Percentiles rank a stretch among this genome's conserved stretches.
These are phyloP conservation scores for Holcopasites calliopsidis DNA, from an alignment of 1,140 invertebrate species.

Conservation along the genomic window DNA sequence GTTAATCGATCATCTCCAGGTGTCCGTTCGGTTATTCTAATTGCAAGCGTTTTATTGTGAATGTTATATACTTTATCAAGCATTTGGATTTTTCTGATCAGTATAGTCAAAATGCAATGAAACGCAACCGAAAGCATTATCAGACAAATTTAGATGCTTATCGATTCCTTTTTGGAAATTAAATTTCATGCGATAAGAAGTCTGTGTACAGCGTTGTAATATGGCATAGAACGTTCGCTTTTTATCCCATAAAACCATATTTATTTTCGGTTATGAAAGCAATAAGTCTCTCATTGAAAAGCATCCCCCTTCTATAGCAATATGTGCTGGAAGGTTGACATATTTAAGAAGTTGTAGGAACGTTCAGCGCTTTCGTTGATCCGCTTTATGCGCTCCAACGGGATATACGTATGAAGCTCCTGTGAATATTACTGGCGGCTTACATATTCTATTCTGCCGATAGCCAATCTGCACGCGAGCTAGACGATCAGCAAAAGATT, in stretches of 20 bases:
- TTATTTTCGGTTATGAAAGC: no score
- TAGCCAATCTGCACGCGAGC: conserved; percentile 47
- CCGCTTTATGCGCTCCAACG: conserved; percentile 42
- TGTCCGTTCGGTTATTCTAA: no score
- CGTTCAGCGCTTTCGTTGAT: conserved; percentile 10
- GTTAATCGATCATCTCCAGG: no score
- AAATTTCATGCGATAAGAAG: not conserved
- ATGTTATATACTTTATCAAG: no score
- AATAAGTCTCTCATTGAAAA: not conserved
- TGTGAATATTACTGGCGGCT: conserved; percentile 14
- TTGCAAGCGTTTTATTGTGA: no score
- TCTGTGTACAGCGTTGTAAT: not conserved
- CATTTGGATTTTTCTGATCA: no score
- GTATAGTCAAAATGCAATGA: no score
- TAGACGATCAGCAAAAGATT: conserved; percentile 42
- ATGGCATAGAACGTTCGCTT: not conserved
- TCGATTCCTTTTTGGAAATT: not conserved
- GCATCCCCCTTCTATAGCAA: no score
- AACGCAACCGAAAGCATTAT: no score
- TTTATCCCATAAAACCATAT: not conserved
- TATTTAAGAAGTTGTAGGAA: conserved; percentile 1
- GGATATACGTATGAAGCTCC: not conserved
- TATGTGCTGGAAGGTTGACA: no score
- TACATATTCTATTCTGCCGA: conserved; percentile 52
- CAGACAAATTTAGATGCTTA: no score